Percentiles rank a stretch among this genome's conserved stretches.
Evolutionary conservation across 1,140 invertebrate species (phyloP).

Genomic region (Tribolium madens): DNA sequence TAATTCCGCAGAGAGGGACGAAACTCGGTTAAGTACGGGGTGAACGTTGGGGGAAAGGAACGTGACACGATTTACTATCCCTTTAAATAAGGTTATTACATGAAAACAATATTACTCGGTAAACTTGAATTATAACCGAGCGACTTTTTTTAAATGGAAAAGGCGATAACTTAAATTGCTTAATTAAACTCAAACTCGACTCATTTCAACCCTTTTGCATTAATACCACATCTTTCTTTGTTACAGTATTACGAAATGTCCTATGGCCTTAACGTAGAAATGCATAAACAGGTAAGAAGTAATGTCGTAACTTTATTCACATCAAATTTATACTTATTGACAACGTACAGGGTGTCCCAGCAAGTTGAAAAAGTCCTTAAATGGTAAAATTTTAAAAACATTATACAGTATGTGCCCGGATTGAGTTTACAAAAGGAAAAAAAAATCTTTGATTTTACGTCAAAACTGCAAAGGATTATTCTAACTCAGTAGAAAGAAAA

Average conservation of each 20-base stretch:
- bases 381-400: no score
- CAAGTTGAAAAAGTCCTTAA: no score
- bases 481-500: no score
- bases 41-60: slow-evolving; percentile 47
- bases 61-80: slow-evolving; percentile 57
- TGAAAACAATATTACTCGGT: slow-evolving; percentile 58
- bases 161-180: background rate
- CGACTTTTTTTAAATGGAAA: slow-evolving; percentile 29
- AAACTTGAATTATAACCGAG: slow-evolving; percentile 41
- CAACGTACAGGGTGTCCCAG: no score
- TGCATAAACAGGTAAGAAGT: slow-evolving; percentile 99
- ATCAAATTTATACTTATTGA: no score
- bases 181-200: background rate
- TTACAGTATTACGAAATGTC: slow-evolving; percentile 99
- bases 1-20: slow-evolving; percentile 48
- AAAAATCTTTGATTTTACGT: no score
- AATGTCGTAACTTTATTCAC: no score
- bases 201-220: background rate
- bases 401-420: no score
- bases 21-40: slow-evolving; percentile 47
- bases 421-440: no score
- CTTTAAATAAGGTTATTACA: slow-evolving; percentile 60
- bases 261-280: slow-evolving; percentile 98
- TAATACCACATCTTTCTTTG: slow-evolving; percentile 64
- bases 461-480: no score